These are phyloP conservation scores for Drosophila serrata DNA, from an alignment of 1,140 invertebrate species.

Conservation along the genomic window DNA sequence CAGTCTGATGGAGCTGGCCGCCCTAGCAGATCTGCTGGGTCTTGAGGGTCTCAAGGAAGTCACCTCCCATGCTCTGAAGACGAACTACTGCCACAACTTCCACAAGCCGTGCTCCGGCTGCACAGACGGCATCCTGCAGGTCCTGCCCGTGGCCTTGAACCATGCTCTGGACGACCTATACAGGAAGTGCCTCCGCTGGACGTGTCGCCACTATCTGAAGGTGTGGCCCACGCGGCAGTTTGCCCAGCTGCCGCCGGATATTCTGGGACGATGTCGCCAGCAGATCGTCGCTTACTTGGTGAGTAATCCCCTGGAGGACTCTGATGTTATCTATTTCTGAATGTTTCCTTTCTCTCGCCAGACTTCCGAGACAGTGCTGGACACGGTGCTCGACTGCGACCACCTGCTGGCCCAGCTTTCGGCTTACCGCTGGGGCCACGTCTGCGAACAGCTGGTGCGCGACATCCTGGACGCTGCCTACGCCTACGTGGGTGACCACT, in stretches of 20 bases:
- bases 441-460: conserved; percentile 89
- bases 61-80: conserved; percentile 93
- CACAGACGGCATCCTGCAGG: conserved; percentile 92
- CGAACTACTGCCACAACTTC: conserved; percentile 93
- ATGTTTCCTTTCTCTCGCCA: conserved; percentile 52
- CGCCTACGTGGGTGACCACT: conserved; percentile 89
- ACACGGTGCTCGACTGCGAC: conserved; percentile 90
- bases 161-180: conserved; percentile 95
- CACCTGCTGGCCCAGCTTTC: conserved; percentile 89
- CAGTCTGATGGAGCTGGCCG: conserved; percentile 93
- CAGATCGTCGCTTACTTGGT: conserved; percentile 89
- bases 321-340: background rate
- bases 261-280: conserved; percentile 93
- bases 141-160: conserved; percentile 91
- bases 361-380: conserved; percentile 88
- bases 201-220: conserved; percentile 92
- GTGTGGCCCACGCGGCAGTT: conserved; percentile 95
- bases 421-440: conserved; percentile 90
- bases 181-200: conserved; percentile 93
- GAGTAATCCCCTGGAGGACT: background rate
- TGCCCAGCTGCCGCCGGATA: conserved; percentile 91
- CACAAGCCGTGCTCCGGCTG: conserved; percentile 91
- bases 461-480: conserved; percentile 89
- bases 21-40: conserved; percentile 94
- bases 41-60: conserved; percentile 96